Evolutionary conservation across 2,888 invertebrate genomes (phyloP).

Genomic region (Arctia plantaginis): DNA sequence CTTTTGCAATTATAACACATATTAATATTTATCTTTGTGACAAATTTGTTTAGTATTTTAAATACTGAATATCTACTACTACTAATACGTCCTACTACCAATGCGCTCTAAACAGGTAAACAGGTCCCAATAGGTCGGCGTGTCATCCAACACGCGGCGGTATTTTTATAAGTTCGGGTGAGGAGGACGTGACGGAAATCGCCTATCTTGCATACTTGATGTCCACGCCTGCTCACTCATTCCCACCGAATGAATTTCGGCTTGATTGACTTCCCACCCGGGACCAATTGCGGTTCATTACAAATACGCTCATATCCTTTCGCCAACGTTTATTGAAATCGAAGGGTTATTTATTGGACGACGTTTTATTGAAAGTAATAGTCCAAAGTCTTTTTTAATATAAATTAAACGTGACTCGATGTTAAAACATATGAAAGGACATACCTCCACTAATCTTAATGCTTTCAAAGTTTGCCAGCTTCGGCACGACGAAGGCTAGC

Average conservation of each 20-base stretch:
- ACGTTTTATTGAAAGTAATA: conserved; percentile 5
- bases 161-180: conserved; percentile 51
- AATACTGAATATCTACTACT: neutral
- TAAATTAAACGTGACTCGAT: conserved; percentile 30
- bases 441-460: conserved; percentile 34
- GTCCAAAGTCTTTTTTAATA: conserved; percentile 30
- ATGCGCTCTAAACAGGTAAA: conserved; percentile 30
- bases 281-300: conserved; percentile 36
- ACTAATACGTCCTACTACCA: neutral
- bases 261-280: conserved; percentile 47
- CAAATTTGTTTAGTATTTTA: no score
- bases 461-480: conserved; percentile 39
- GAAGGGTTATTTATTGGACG: conserved; percentile 7
- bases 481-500: conserved; percentile 38
- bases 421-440: conserved; percentile 30
- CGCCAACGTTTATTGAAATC: conserved; percentile 20
- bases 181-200: conserved; percentile 60
- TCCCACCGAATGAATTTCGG: conserved; percentile 46
- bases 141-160: conserved; percentile 37
- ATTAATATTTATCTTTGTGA: no score
- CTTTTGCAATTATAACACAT: no score
- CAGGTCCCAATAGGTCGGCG: conserved; percentile 25
- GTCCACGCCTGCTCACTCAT: conserved; percentile 59
- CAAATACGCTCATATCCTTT: conserved; percentile 35
- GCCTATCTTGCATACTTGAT: conserved; percentile 73